Base-by-base conservation (phyloP, 2,797 vertebrate species). In the Euthynnus affinis region DNA sequence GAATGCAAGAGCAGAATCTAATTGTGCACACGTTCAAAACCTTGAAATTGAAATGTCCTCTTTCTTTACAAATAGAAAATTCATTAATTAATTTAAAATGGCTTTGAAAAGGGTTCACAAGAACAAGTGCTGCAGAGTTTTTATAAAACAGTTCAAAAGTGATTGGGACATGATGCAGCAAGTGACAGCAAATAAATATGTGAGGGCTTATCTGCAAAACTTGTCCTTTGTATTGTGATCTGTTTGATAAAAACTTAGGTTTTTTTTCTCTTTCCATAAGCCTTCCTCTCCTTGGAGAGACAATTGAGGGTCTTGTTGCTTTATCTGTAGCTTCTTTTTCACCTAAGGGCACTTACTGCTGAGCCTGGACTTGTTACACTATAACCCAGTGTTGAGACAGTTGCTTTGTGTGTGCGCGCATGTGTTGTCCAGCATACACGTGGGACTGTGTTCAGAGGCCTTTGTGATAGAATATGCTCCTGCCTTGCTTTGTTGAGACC, bases 381-480 rank as follows among this genome's bases (percentile, higher is more conserved):
- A 46, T 70, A 71, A 55, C 60, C 82, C 71, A 76, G 87, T n/a
- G 42, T 76, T 23, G 74, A 93, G 85, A 91, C 89, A 92, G 81
- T 81, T 79, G 85, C 79, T 86, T 78, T 80, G 75, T 59, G 71
- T 32, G 71, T 57, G 78, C 12, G 65, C 8, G 65, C 25, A 66
- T 62, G 84, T 78, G 79, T 82, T 89, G 90, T 90, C 89, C 92
- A 80, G 89, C 74, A 1, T 78, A 63, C 90, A 78, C 14, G 74
- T 82, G 92, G 91, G 91, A 92, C 82, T 25, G 48, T 68, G 84
- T 87, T 92, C 89, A 91, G 78, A 92, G 80, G 88, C 83, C 79
- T 92, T 92, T 92, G 91, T 92, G 93, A 92, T 91, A 87, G 88
- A 93, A 90, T 90, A 89, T 92, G 89, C 89, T 91, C 90, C 90